Conservation (phyloP, 2,888 invertebrate species). For the Callimorpha dominula region DNA sequence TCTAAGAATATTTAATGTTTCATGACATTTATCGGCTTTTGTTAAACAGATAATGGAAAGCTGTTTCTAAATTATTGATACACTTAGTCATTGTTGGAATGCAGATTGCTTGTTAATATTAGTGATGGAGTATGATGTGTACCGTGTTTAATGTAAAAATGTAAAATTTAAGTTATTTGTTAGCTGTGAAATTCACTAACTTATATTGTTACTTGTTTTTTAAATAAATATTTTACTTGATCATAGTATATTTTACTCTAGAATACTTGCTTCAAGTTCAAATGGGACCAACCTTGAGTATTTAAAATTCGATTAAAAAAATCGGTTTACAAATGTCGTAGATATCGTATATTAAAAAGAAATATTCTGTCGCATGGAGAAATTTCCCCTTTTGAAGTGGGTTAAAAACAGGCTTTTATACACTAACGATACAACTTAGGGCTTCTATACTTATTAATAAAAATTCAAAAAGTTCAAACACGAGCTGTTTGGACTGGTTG, state of each 20-base stretch:
- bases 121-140: constrained; percentile 5
- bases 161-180: constrained; percentile 22
- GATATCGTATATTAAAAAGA: too few species aligned
- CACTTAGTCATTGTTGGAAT: constrained; percentile 30
- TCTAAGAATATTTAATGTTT: background rate
- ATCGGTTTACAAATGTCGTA: too few species aligned
- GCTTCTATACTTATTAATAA: too few species aligned
- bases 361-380: too few species aligned
- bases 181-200: constrained; percentile 20
- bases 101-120: constrained; percentile 18
- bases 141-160: constrained; percentile 37
- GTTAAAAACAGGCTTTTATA: too few species aligned
- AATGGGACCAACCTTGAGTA: too few species aligned
- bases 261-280: background rate
- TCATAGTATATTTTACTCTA: background rate
- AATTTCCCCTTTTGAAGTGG: too few species aligned
- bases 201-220: constrained; percentile 40
- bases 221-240: constrained; percentile 36
- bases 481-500: too few species aligned
- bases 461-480: too few species aligned
- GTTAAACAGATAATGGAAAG: background rate
- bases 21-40: background rate
- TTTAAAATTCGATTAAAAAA: too few species aligned
- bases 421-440: too few species aligned
- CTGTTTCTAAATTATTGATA: background rate